Conservation (phyloP, 1,140 invertebrate species). For the Latrodectus geometricus region DNA sequence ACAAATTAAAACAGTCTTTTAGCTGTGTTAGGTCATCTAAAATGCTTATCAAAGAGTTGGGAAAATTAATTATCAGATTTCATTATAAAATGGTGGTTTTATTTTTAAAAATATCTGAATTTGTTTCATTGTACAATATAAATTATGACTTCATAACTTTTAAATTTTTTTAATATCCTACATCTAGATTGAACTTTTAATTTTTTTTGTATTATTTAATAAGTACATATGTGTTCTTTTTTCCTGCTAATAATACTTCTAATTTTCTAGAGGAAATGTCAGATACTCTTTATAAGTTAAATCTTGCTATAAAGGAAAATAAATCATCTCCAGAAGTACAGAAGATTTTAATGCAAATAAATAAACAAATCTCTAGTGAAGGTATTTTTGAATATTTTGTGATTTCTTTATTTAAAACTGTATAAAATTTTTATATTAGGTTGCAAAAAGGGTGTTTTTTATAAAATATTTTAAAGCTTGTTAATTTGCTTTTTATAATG, state of each 20-base stretch:
- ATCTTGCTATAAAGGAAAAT: slow-evolving; percentile 44
- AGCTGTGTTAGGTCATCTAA: too few species aligned
- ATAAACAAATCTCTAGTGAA: slow-evolving; percentile 42
- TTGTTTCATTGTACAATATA: neutral
- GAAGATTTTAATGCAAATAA: slow-evolving; percentile 40
- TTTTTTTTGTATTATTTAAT: too few species aligned
- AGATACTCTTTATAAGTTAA: slow-evolving; percentile 30
- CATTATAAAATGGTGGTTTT: too few species aligned
- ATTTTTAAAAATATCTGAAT: too few species aligned
- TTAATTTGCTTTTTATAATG: too few species aligned
- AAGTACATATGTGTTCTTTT: too few species aligned
- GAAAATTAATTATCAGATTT: too few species aligned
- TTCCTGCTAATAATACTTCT: neutral
- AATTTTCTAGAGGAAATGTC: slow-evolving; percentile 36
- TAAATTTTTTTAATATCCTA: neutral
- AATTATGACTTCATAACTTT: neutral
- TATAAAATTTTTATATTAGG: neutral
- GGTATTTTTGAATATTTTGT: slow-evolving; percentile 10
- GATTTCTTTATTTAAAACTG: neutral
- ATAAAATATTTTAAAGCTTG: too few species aligned
- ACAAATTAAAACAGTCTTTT: too few species aligned
- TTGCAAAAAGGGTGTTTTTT: too few species aligned
- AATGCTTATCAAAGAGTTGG: too few species aligned
- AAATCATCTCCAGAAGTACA: slow-evolving; percentile 44
- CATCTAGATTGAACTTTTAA: neutral